phyloP scores from a whole-genome alignment of 2,888 invertebrate genomes.

The Drosophila neoperkinsi region DNA sequence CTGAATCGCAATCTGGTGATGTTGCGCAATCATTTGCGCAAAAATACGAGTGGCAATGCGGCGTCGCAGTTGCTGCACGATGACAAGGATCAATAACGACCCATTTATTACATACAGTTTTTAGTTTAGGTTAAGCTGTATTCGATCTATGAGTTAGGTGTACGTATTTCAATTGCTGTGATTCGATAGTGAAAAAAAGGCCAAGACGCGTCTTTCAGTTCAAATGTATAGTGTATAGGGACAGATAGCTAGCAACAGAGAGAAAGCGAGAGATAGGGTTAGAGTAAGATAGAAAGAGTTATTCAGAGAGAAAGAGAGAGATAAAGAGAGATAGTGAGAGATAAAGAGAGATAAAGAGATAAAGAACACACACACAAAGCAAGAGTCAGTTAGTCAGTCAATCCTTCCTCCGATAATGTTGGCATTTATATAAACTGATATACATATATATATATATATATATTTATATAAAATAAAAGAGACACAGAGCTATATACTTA shows the following conservation, averaged over 20 bases:
- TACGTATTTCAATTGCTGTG: slow-evolving; percentile 81
- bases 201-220: slow-evolving; percentile 80
- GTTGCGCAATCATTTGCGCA: slow-evolving; percentile 84
- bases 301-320: slow-evolving; percentile 8
- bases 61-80: slow-evolving; percentile 56
- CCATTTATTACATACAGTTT: slow-evolving; percentile 74
- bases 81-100: slow-evolving; percentile 84
- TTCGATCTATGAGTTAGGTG: slow-evolving; percentile 59
- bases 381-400: slow-evolving; percentile 73
- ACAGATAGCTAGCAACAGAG: slow-evolving; percentile 36
- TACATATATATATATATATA: slow-evolving; percentile 41
- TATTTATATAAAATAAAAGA: slow-evolving; percentile 25
- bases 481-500: slow-evolving; percentile 55
- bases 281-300: not conserved
- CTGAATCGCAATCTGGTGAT: slow-evolving; percentile 84
- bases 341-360: slow-evolving; percentile 11
- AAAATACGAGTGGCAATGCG: slow-evolving; percentile 75
- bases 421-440: slow-evolving; percentile 75
- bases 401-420: slow-evolving; percentile 83
- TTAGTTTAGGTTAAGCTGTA: slow-evolving; percentile 58
- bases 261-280: slow-evolving; percentile 10
- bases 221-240: slow-evolving; percentile 82
- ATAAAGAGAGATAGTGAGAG: slow-evolving; percentile 7
- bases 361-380: slow-evolving; percentile 23
- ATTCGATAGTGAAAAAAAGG: slow-evolving; percentile 80